phyloP scores from a whole-genome alignment of 2,113 vertebrate genomes.

The Carassius carassius region DNA sequence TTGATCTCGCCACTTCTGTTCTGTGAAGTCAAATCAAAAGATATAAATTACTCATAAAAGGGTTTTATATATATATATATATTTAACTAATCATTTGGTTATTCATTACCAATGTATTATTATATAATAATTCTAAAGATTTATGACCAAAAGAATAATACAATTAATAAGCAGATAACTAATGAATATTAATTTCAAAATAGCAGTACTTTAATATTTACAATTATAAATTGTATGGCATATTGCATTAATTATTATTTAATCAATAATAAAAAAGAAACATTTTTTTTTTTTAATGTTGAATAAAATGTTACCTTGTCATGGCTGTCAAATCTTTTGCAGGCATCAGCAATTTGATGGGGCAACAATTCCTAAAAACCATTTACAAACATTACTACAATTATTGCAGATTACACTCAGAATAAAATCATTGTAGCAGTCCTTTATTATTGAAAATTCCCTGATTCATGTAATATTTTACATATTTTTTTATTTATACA shows the following conservation, averaged over 20 bases:
- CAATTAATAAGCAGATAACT: background rate
- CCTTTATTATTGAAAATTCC: background rate
- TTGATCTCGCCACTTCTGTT: slow-evolving; percentile 64
- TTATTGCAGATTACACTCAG: background rate
- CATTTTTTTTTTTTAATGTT: too few relatives aligned
- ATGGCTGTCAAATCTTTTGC: slow-evolving; percentile 69
- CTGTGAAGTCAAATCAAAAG: slow-evolving; percentile 50
- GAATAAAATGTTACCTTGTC: slow-evolving; percentile 64
- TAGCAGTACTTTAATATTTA: background rate
- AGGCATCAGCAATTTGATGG: slow-evolving; percentile 65
- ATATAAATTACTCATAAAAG: background rate
- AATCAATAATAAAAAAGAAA: background rate
- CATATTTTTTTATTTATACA: background rate
- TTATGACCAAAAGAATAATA: background rate
- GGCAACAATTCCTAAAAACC: slow-evolving; percentile 67
- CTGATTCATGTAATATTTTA: background rate
- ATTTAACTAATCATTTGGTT: background rate
- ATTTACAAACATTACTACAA: background rate
- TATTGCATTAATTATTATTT: background rate
- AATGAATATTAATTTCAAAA: background rate
- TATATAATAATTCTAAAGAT: background rate
- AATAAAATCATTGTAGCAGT: background rate
- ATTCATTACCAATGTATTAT: background rate
- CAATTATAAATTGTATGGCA: too few relatives aligned
- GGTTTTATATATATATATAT: too few relatives aligned